Evolutionary conservation across 2,888 invertebrate genomes (phyloP).

Genomic region (Rapana venosa): DNA sequence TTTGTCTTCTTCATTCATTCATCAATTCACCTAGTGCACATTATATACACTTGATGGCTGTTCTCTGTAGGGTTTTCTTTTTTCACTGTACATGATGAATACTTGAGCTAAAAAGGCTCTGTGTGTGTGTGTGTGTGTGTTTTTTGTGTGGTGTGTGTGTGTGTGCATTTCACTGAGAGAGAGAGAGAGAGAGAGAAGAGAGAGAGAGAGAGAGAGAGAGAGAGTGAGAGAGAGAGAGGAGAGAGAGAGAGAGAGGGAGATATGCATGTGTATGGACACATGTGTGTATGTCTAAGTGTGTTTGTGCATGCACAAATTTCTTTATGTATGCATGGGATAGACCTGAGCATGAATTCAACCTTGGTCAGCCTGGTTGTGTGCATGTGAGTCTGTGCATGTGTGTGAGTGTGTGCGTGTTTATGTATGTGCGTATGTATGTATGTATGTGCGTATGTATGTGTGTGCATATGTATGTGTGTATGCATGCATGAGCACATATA

Average conservation of each 20-base stretch:
- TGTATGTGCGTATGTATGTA: neutral
- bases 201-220: neutral
- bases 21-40: too few species aligned
- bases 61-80: too few species aligned
- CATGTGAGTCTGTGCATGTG: neutral
- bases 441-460: neutral
- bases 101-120: too few species aligned
- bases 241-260: conserved; percentile 1
- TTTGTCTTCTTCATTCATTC: too few species aligned
- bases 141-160: neutral
- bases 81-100: too few species aligned
- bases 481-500: neutral
- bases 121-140: neutral
- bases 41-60: too few species aligned
- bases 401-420: neutral
- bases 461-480: neutral
- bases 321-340: too few species aligned
- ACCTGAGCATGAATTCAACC: too few species aligned
- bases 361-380: too few species aligned
- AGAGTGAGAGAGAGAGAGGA: neutral
- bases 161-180: neutral
- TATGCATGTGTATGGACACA: neutral
- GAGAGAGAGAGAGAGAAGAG: neutral
- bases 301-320: too few species aligned
- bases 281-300: neutral